These are phyloP conservation scores for Loripinus fragilis DNA, from an alignment of 2,888 invertebrate species.

Conservation along the genomic window DNA sequence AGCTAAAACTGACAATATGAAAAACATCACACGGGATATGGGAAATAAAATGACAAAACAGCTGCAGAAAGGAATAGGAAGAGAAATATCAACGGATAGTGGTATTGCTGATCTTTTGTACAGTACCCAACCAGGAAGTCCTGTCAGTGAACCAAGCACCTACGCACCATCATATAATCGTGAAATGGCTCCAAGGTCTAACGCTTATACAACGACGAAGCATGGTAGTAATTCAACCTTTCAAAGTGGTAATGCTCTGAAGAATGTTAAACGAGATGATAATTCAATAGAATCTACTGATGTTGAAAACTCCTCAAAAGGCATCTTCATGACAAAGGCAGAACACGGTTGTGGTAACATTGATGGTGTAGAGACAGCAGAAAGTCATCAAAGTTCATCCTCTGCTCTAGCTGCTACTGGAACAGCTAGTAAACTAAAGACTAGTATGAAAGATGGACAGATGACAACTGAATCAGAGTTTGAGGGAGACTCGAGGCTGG, in stretches of 20 bases:
- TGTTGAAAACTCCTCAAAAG: background rate
- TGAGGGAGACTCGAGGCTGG: slow-evolving; percentile 4
- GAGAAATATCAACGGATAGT: slow-evolving; percentile 55
- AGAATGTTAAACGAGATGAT: background rate
- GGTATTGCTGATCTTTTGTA: slow-evolving; percentile 44
- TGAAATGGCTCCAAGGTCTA: background rate
- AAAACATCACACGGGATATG: slow-evolving; percentile 50
- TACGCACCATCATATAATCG: background rate
- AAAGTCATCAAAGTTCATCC: slow-evolving; percentile 4
- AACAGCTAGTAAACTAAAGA: background rate
- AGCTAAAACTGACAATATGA: slow-evolving; percentile 52
- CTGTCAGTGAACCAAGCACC: background rate
- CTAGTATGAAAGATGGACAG: background rate
- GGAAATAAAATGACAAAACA: slow-evolving; percentile 39
- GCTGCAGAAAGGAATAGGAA: slow-evolving; percentile 27
- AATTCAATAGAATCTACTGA: background rate
- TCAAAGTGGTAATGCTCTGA: background rate
- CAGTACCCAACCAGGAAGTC: background rate
- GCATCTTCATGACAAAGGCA: slow-evolving; percentile 4
- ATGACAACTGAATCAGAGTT: background rate
- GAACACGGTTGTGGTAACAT: background rate
- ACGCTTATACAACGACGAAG: background rate
- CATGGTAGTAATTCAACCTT: background rate
- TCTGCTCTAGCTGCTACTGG: background rate
- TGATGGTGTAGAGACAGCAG: background rate